Evolutionary conservation across 2,888 invertebrate species (phyloP), one percentile per base, ranked within the genome.

Genomic region (Sialis fuliginosa): DNA sequence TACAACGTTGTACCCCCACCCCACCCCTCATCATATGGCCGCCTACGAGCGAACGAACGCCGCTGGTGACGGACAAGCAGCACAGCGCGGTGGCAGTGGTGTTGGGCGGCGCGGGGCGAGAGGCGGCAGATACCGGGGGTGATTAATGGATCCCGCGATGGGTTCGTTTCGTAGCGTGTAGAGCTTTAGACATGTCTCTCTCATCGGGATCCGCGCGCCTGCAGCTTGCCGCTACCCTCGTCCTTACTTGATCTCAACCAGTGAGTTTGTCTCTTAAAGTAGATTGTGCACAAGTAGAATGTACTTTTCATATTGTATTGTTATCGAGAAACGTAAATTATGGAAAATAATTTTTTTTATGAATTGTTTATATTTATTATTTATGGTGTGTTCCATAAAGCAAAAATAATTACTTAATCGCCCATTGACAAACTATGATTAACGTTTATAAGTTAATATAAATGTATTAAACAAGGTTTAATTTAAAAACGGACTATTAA

Each of bases 131-230:
- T 42, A 32, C 30, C 42, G 42, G n/a, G 22, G 32, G 61, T 64
- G 64, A 65, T 65, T 65, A 65, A 65, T 65, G 65, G 64, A 30
- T 65, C 52, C 54, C 55, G 54, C 56, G 65, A 45, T 64, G 64
- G 63, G 60, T 58, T 58, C 60, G 61, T 58, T 63, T 60, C 64
- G 62, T 62, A 62, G 62, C 42, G 37, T 61, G 62, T 62, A 56
- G 62, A 64, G 63, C 62, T 63, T 63, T 63, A 62, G 62, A 63
- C 63, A 60, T 62, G 63, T 62, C 62, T 62, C 61, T 60, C 42
- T 42, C 42, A 42, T 42, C 42, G 44, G 34, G 39, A 48, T 46
- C 48, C 34, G 13, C 44, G 37, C 45, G 31, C 42, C 12, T 30
- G 9, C 31, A 42, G 42, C 42, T 49, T 33, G 34, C 22, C 34